phyloP scores from a whole-genome alignment of 2,888 invertebrate species.

The Ariolimax columbianus region DNA sequence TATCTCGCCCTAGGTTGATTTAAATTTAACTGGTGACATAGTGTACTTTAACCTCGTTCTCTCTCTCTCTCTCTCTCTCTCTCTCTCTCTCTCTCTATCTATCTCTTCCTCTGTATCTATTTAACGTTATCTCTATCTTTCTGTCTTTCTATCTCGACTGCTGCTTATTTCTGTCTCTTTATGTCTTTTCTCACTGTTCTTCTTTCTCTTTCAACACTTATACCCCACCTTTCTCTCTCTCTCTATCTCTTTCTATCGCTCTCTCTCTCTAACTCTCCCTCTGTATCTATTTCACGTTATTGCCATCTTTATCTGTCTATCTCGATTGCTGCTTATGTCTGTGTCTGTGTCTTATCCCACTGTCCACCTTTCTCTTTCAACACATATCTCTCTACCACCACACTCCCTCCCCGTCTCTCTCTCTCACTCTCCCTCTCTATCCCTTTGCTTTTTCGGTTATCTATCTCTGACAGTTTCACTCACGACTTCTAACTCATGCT shows the following conservation, averaged over 20 bases:
- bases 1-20: too few species aligned
- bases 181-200: neutral
- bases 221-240: neutral
- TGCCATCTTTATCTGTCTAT: neutral
- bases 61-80: conserved; percentile 1
- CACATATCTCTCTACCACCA: neutral
- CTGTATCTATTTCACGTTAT: neutral
- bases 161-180: too few species aligned
- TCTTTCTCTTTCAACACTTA: neutral
- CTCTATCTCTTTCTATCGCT: neutral
- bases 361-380: neutral
- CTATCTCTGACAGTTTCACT: too few species aligned
- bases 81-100: too few species aligned
- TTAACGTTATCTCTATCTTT: too few species aligned
- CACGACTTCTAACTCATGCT: too few species aligned
- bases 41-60: too few species aligned
- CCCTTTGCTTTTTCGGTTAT: neutral
- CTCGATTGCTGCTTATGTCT: neutral
- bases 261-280: neutral
- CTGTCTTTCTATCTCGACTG: too few species aligned
- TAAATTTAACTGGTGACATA: too few species aligned
- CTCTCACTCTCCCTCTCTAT: neutral
- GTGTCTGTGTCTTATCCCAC: neutral
- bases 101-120: too few species aligned
- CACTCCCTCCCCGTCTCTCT: too few species aligned